Conservation (phyloP, 1,140 invertebrate genomes). For the Cotesia typhae region DNA sequence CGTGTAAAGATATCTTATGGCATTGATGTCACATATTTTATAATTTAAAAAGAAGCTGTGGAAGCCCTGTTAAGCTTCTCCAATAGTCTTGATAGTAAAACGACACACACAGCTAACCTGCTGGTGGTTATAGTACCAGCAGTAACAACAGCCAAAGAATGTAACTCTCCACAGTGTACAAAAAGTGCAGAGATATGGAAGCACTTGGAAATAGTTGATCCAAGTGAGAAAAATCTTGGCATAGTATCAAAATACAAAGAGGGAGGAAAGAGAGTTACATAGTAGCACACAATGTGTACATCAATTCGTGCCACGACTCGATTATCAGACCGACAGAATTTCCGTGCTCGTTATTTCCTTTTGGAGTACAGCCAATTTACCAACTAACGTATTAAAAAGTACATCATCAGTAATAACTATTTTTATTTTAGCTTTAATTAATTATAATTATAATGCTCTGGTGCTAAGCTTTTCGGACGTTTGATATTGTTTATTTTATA, state of each 20-base stretch:
- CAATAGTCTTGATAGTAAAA: too few species aligned
- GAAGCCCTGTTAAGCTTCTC: too few species aligned
- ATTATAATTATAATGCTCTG: too few species aligned
- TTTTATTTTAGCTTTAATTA: neutral
- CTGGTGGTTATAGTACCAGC: too few species aligned
- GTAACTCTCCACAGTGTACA: neutral
- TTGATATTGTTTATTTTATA: too few species aligned
- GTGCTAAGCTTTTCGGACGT: too few species aligned
- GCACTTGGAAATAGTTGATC: conserved; percentile 31
- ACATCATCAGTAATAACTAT: conserved; percentile 6
- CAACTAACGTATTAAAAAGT: neutral
- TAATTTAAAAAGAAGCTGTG: too few species aligned
- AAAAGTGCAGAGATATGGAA: conserved; percentile 9
- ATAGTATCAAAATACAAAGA: conserved; percentile 54
- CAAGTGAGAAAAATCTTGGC: conserved; percentile 49
- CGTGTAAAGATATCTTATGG: too few species aligned
- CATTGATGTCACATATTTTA: too few species aligned
- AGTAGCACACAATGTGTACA: conserved; percentile 48
- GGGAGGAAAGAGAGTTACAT: conserved; percentile 38
- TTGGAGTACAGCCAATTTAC: conserved; percentile 51
- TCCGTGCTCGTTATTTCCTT: conserved; percentile 46
- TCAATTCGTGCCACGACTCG: conserved; percentile 56
- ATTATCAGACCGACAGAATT: conserved; percentile 54
- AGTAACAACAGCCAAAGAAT: too few species aligned
- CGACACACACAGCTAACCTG: too few species aligned